A percentile compares a stretch with the other conserved stretches of the same genome.
These are phyloP conservation scores for Axinella damicornis DNA, from an alignment of 37 sponge, comb jelly and placozoan genomes.

Conservation along the genomic window DNA sequence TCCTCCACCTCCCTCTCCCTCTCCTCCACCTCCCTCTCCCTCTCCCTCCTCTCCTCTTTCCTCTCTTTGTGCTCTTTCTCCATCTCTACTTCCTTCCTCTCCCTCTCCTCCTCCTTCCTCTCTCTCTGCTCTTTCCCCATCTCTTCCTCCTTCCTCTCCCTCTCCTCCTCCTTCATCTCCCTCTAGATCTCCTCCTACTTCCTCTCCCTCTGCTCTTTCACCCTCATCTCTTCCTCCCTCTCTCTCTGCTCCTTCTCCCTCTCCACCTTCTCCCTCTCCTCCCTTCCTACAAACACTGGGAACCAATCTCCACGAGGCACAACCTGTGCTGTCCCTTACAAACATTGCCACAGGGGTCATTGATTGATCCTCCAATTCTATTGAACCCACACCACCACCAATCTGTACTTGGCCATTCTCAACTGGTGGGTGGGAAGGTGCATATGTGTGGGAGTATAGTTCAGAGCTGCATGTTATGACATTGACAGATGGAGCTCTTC, in stretches of 20 bases:
- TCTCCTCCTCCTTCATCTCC: background rate
- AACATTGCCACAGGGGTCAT: background rate
- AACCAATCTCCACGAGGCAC: conserved; percentile 37
- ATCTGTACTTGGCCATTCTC: no score
- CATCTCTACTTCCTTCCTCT: no score
- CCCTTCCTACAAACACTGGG: background rate
- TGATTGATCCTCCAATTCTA: no score
- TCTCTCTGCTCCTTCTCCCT: background rate
- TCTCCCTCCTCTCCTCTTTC: background rate
- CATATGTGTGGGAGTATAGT: no score
- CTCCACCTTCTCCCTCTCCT: background rate
- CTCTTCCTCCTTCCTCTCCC: background rate
- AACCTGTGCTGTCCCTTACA: background rate
- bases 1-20: background rate
- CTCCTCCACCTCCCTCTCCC: background rate
- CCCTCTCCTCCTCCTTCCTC: background rate
- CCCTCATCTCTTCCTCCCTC: background rate
- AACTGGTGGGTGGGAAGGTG: no score
- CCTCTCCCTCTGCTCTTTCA: background rate
- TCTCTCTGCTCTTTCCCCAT: background rate
- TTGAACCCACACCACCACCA: no score
- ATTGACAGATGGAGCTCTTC: no score
- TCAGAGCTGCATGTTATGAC: no score
- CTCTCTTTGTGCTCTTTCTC: background rate
- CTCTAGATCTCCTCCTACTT: background rate